Percentiles rank a stretch among this genome's conserved stretches.
phyloP scores from a whole-genome alignment of 2,888 invertebrate genomes.

The Gandaritis pyraliata region DNA sequence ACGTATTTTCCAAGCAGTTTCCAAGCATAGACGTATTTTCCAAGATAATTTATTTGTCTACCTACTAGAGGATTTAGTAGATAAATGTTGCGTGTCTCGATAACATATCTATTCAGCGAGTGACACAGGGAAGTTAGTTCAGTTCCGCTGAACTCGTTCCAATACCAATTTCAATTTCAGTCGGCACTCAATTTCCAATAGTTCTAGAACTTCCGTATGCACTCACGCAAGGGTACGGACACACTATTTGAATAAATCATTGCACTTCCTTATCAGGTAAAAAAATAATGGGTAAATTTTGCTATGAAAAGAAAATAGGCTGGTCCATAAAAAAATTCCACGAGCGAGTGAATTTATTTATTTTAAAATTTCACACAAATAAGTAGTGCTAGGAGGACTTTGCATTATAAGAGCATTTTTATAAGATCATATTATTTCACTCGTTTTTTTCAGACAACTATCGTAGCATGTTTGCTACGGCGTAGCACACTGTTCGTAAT shows the following conservation, averaged over 20 bases:
- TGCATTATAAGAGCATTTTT: too few species aligned
- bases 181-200: constrained; percentile 43
- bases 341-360: too few species aligned
- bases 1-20: not conserved
- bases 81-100: constrained; percentile 18
- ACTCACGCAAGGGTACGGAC: constrained; percentile 49
- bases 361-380: too few species aligned
- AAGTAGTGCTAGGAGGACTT: too few species aligned
- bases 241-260: constrained; percentile 27
- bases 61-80: not conserved
- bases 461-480: too few species aligned
- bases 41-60: not conserved
- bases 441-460: too few species aligned
- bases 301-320: not conserved
- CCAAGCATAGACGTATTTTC: too few species aligned
- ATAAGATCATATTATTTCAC: too few species aligned
- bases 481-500: too few species aligned
- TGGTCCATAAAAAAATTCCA: too few species aligned
- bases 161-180: constrained; percentile 38
- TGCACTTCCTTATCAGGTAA: constrained; percentile 9
- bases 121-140: constrained; percentile 33
- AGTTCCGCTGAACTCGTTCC: constrained; percentile 35
- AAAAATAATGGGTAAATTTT: constrained; percentile 5
- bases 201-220: constrained; percentile 42
- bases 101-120: constrained; percentile 27